A percentile compares a stretch with the other conserved stretches of the same genome.
Conservation (phyloP, 2,888 invertebrate species). For the Synanthedon tipuliformis region DNA sequence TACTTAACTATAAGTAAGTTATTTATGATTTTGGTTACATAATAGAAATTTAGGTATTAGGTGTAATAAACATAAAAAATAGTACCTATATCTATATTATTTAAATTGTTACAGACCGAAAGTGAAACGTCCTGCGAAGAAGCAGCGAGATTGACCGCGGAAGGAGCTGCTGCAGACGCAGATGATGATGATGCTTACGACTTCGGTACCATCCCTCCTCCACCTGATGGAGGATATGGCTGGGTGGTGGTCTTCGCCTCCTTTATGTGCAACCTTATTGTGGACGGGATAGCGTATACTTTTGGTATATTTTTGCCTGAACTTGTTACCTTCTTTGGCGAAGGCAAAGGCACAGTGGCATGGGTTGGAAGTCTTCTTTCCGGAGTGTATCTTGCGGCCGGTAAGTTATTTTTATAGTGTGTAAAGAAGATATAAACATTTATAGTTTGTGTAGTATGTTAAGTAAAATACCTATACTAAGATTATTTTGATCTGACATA, state of each 20-base stretch:
- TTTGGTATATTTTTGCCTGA: slow-evolving; percentile 93
- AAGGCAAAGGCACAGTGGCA: slow-evolving; percentile 88
- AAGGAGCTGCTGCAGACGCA: slow-evolving; percentile 67
- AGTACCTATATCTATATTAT: slow-evolving; percentile 1
- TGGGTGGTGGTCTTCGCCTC: slow-evolving; percentile 96
- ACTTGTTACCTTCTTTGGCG: slow-evolving; percentile 83
- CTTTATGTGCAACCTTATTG: slow-evolving; percentile 97
- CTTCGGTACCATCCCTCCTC: slow-evolving; percentile 84
- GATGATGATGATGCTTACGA: slow-evolving; percentile 74
- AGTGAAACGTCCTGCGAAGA: slow-evolving; percentile 89
- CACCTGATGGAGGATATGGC: slow-evolving; percentile 92
- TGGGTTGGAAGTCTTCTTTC: slow-evolving; percentile 96
- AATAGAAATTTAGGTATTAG: too few relatives aligned
- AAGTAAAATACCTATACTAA: too few relatives aligned
- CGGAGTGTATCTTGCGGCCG: slow-evolving; percentile 95
- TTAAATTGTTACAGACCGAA: slow-evolving; percentile 76
- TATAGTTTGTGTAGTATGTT: too few relatives aligned
- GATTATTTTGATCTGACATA: too few relatives aligned
- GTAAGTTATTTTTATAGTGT: slow-evolving; percentile 53
- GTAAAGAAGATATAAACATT: too few relatives aligned
- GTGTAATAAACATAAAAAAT: not conserved
- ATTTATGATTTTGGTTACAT: too few relatives aligned
- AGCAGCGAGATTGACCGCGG: slow-evolving; percentile 81
- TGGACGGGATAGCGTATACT: slow-evolving; percentile 98
- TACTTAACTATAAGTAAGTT: too few relatives aligned